Conservation (phyloP, 2,888 invertebrate species). For the Timandra comae region DNA sequence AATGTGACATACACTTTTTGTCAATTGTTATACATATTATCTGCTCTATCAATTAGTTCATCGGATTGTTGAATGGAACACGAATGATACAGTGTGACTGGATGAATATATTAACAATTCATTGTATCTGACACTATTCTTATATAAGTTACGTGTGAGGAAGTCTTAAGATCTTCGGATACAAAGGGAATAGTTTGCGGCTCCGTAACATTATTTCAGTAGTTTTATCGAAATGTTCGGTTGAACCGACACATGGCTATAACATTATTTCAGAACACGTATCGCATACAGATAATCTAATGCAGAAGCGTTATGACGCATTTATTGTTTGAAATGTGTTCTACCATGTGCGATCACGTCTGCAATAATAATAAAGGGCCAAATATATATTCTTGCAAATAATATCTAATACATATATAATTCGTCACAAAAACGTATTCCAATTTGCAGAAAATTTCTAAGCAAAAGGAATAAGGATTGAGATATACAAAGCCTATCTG, state of each 20-base stretch:
- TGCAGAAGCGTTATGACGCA: slow-evolving; percentile 64
- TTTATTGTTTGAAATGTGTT: slow-evolving; percentile 61
- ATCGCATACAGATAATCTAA: slow-evolving; percentile 65
- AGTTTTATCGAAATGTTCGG: slow-evolving; percentile 45
- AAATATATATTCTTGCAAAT: too few relatives aligned
- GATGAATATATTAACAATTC: slow-evolving; percentile 18
- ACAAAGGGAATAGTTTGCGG: slow-evolving; percentile 22
- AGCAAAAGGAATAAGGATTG: too few relatives aligned
- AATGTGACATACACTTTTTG: slow-evolving; percentile 1
- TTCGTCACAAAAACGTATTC: too few relatives aligned
- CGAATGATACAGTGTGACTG: too few relatives aligned
- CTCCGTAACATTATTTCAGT: slow-evolving; percentile 42
- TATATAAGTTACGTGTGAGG: slow-evolving; percentile 15
- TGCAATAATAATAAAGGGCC: slow-evolving; percentile 23
- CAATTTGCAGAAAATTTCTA: too few relatives aligned
- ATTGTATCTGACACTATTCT: slow-evolving; percentile 14
- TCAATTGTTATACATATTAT: slow-evolving; percentile 1
- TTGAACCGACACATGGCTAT: slow-evolving; percentile 39
- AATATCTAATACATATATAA: too few relatives aligned
- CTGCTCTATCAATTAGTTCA: slow-evolving; percentile 1
- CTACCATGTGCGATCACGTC: slow-evolving; percentile 41
- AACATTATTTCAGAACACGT: slow-evolving; percentile 72
- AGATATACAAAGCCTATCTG: too few relatives aligned
- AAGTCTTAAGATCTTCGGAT: slow-evolving; percentile 19
- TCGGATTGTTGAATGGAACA: slow-evolving; percentile 15